These are phyloP conservation scores for Drosophila cyrtoloma DNA, from an alignment of 2,888 invertebrate species.

Conservation along the genomic window DNA sequence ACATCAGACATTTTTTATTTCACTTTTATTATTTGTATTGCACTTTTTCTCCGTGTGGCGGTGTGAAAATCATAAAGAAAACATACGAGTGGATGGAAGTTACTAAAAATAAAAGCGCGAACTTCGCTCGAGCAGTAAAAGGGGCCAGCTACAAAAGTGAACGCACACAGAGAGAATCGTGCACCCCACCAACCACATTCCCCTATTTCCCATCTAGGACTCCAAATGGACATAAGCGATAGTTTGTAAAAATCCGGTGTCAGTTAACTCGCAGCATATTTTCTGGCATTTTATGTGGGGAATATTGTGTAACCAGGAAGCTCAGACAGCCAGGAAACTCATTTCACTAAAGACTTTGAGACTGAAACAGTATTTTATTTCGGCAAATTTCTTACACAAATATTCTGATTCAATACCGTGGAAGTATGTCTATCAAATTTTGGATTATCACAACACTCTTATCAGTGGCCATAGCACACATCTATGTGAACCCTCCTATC, in stretches of 20 bases:
- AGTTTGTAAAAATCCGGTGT: slow-evolving; percentile 26
- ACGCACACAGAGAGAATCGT: slow-evolving; percentile 5
- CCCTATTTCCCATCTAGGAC: not conserved
- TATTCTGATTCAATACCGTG: not conserved
- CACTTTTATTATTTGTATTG: slow-evolving; percentile 63
- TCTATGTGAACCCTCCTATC: slow-evolving; percentile 13
- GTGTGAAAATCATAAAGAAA: slow-evolving; percentile 73
- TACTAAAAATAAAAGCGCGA: slow-evolving; percentile 63
- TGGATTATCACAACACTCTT: slow-evolving; percentile 30
- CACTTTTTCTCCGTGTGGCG: slow-evolving; percentile 43
- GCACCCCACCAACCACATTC: not conserved
- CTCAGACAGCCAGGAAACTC: slow-evolving; percentile 32
- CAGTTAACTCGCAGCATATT: slow-evolving; percentile 28
- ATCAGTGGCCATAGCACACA: slow-evolving; percentile 30
- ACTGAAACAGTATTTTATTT: slow-evolving; percentile 16
- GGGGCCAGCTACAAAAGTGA: slow-evolving; percentile 10
- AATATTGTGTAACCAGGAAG: slow-evolving; percentile 13
- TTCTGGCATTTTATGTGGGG: slow-evolving; percentile 16
- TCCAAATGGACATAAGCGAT: slow-evolving; percentile 28
- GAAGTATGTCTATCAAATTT: slow-evolving; percentile 31
- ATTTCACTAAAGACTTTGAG: slow-evolving; percentile 11
- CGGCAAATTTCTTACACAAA: not conserved
- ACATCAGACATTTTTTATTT: not conserved
- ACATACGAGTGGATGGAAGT: slow-evolving; percentile 63
- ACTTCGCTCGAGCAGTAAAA: slow-evolving; percentile 34